Evolutionary conservation across 1,140 invertebrate species (phyloP), one percentile per base, ranked within the genome.

Genomic region (Nebria ingens): DNA sequence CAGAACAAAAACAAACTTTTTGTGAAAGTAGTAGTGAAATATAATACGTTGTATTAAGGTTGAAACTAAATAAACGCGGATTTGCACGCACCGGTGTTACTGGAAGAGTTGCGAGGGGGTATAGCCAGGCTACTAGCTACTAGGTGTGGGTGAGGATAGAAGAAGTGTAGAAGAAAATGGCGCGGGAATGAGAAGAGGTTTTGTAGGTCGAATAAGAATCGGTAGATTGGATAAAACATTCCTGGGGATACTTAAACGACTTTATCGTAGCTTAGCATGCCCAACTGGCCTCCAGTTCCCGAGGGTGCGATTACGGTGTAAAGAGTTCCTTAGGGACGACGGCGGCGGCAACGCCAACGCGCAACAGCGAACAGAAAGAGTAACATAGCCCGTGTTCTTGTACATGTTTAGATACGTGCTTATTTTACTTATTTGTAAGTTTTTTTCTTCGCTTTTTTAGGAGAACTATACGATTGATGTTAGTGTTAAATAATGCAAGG

Each of bases 221-320:
- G 40, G 40, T 45, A 45, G 40, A 45, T 45, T 45, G 40, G 40
- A 45, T 45, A 45, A 45, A 45, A 45, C 40, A 45, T 45, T 45
- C 40, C 40, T n/a, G n/a, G 40, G 40, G 6, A 45, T 45, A 45
- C 40, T 45, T 45, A 45, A 45, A 45, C 15, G 40, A 45, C 40
- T 45, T 45, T 45, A 45, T 45, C 40, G 40, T 45, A 45, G 40
- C 40, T 45, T 45, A 45, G 40, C 40, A 17, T 17, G 40, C 6
- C 40, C 40, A 45, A 45, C 40, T 45, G 40, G 40, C 40, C 40
- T n/a, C n/a, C 9, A 4, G 40, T 17, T 45, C 40, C 40, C 40
- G 6, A 6, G 40, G 40, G 40, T 45, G 17, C 40, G 40, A 45
- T 45, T 45, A 45, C 40, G 40, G 40, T 45, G 15, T 45, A 45